A percentile compares a stretch with the other conserved stretches of the same genome.
Conservation (phyloP, 2,113 vertebrate species). For the Microtus oregoni region DNA sequence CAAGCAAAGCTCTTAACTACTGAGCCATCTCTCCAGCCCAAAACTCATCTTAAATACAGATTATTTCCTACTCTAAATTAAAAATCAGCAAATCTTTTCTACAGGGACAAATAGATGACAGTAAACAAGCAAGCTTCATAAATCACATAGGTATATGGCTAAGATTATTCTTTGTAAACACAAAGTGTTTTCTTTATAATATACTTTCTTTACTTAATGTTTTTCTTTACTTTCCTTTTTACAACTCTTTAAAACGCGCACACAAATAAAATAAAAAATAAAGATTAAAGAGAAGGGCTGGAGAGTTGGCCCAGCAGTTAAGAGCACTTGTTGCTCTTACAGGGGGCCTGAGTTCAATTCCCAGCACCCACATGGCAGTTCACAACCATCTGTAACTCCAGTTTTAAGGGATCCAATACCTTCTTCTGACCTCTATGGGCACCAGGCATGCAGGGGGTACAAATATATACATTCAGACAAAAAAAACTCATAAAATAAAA, state of each 20-base stretch:
- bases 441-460: background rate
- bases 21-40: no score
- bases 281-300: background rate
- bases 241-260: background rate
- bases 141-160: background rate
- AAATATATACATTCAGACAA: background rate
- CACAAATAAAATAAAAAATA: background rate
- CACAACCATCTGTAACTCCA: background rate
- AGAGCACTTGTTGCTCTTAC: background rate
- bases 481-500: background rate
- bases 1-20: no score
- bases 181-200: no score
- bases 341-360: background rate
- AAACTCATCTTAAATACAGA: background rate
- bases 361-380: background rate
- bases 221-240: background rate
- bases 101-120: background rate
- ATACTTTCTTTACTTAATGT: no score
- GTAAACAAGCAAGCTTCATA: background rate
- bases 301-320: background rate
- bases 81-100: background rate
- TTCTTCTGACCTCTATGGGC: background rate
- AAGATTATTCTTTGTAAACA: background rate
- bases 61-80: constrained; percentile 16
- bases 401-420: background rate